Conservation (phyloP, 2,113 vertebrate genomes). For the Okapia johnstoni region DNA sequence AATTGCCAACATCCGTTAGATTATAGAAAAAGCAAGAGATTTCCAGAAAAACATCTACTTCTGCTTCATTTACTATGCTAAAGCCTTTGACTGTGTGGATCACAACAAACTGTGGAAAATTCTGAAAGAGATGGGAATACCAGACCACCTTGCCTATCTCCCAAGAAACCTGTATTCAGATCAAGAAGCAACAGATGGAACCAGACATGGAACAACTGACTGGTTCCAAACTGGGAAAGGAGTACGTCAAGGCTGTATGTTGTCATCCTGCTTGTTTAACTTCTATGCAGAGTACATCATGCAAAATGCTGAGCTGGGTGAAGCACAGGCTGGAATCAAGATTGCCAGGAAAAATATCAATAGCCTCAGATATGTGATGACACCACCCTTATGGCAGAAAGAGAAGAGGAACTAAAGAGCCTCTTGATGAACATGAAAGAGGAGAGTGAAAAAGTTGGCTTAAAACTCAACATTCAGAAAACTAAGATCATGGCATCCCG, state of each 20-base stretch:
- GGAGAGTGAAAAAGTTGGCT: background rate
- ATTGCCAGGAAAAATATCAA: rapidly evolving
- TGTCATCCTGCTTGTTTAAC: background rate
- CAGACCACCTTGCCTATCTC: background rate
- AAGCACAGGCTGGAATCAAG: background rate
- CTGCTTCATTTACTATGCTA: background rate
- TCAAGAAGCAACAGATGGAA: background rate
- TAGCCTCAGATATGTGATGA: background rate
- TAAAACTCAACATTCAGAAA: background rate
- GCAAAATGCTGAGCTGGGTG: background rate
- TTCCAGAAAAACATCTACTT: background rate
- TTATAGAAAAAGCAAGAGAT: background rate
- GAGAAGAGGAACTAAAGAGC: background rate
- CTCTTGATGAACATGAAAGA: background rate
- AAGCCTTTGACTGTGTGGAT: background rate
- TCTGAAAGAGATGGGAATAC: background rate
- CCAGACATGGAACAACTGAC: background rate
- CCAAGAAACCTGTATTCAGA: background rate
- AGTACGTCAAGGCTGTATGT: background rate
- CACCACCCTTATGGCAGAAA: background rate
- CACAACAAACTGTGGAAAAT: background rate
- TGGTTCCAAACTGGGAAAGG: background rate
- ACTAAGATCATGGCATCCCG: background rate
- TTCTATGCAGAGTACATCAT: background rate
- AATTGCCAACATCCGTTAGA: background rate